Evolutionary conservation across 2,113 vertebrate species (phyloP).

Genomic region (Nothoprocta pentlandii): DNA sequence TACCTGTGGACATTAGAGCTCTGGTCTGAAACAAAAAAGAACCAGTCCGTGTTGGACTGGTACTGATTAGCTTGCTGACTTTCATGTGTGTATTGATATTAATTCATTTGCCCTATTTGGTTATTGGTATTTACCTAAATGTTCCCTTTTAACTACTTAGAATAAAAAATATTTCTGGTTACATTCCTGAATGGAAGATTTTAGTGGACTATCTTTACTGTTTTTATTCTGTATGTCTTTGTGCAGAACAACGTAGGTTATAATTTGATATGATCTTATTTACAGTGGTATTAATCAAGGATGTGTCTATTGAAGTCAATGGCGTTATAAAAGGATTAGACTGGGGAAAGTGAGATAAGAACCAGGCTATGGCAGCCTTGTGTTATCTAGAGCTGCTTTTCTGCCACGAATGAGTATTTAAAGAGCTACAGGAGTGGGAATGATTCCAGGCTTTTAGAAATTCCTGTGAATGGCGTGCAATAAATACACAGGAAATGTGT

Average conservation of each 20-base stretch:
- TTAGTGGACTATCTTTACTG: not conserved
- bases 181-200: not conserved
- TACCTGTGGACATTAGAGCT: not conserved
- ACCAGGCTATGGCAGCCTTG: not conserved
- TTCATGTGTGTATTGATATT: not conserved
- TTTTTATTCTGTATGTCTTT: not conserved
- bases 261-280: slow-evolving; percentile 14
- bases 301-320: slow-evolving; percentile 22
- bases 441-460: slow-evolving; percentile 19
- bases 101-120: not conserved
- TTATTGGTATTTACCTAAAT: not conserved
- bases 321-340: slow-evolving; percentile 29
- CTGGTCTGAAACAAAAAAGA: not conserved
- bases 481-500: not conserved
- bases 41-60: not conserved
- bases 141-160: not conserved
- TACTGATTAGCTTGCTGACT: not conserved
- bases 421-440: slow-evolving; percentile 29
- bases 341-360: slow-evolving; percentile 53
- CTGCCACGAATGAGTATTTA: not conserved
- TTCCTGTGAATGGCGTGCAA: not conserved
- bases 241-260: not conserved
- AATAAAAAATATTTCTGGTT: not conserved
- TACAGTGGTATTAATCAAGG: slow-evolving; percentile 10
- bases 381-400: slow-evolving; percentile 10